These are phyloP conservation scores for Endomychus coccineus DNA, from an alignment of 2,888 invertebrate genomes.

Conservation along the genomic window DNA sequence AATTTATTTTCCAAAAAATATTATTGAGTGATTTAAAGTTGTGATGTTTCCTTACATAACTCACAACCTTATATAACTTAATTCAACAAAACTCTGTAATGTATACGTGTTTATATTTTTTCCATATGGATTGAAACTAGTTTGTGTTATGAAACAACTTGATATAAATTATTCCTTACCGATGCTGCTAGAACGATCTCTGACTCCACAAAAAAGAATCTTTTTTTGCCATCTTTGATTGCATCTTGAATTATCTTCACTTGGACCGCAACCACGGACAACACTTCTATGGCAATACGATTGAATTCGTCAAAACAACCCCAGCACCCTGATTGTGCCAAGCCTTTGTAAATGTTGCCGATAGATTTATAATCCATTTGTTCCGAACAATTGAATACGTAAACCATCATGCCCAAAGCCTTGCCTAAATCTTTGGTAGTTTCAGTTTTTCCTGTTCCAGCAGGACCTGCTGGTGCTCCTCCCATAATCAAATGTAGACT, in stretches of 20 bases:
- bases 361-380: conserved; percentile 97
- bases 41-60: too few relatives aligned
- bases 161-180: too few relatives aligned
- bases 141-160: too few relatives aligned
- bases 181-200: conserved; percentile 46
- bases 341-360: conserved; percentile 92
- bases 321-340: conserved; percentile 93
- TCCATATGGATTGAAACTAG: too few relatives aligned
- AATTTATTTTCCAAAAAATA: too few relatives aligned
- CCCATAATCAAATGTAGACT: conserved; percentile 81
- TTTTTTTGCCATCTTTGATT: conserved; percentile 70
- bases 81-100: too few relatives aligned
- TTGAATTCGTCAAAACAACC: conserved; percentile 97
- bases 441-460: conserved; percentile 94
- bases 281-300: conserved; percentile 87
- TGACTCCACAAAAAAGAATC: conserved; percentile 81
- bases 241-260: conserved; percentile 82
- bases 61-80: too few relatives aligned
- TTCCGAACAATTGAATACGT: conserved; percentile 95
- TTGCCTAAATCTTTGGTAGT: conserved; percentile 93
- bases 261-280: conserved; percentile 93
- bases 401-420: conserved; percentile 92
- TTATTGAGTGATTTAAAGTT: too few relatives aligned
- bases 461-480: conserved; percentile 94
- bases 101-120: too few relatives aligned